phyloP scores from a whole-genome alignment of 2,113 vertebrate genomes.

The Calyptommatus sinebrachiatus region DNA sequence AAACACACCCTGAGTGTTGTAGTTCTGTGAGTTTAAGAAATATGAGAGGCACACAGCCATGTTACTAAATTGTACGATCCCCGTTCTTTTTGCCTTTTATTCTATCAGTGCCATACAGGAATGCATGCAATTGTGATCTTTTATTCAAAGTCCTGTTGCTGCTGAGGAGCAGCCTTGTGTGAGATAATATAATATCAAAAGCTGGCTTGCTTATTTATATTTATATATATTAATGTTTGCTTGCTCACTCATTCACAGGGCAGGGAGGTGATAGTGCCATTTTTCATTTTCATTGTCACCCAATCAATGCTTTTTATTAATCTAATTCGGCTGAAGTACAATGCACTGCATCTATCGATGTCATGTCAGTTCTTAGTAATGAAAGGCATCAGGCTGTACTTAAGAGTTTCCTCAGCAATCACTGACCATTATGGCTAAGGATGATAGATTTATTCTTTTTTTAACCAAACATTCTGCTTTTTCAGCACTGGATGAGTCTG shows the following conservation, averaged over 20 bases:
- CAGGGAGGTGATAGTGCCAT: conserved; percentile 29
- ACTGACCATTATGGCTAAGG: conserved; percentile 54
- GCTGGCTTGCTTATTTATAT: conserved; percentile 62
- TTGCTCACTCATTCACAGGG: conserved; percentile 32
- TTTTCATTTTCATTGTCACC: conserved; percentile 62
- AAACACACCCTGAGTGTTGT: no score
- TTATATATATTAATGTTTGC: conserved; percentile 21
- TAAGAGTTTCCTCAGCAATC: conserved; percentile 56
- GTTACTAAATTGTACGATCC: no score
- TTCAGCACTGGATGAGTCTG: conserved; percentile 8
- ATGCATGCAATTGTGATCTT: no score
- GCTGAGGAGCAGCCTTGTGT: conserved; percentile 40
- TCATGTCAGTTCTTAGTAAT: conserved; percentile 52
- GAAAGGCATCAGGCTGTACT: conserved; percentile 57
- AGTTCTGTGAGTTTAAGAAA: no score
- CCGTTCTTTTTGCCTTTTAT: no score
- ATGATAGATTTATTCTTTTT: conserved; percentile 50
- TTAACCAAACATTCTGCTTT: conserved; percentile 37
- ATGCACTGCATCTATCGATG: conserved; percentile 48
- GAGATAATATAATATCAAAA: conserved; percentile 63
- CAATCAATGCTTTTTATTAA: conserved; percentile 65
- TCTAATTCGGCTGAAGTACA: conserved; percentile 58
- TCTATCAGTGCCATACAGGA: conserved; percentile 31
- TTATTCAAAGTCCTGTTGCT: no score
- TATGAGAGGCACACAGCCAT: no score